Evolutionary conservation across 2,797 vertebrate genomes (phyloP), one percentile per base, ranked within the genome.

Genomic region (Brachyalestes nurse): DNA sequence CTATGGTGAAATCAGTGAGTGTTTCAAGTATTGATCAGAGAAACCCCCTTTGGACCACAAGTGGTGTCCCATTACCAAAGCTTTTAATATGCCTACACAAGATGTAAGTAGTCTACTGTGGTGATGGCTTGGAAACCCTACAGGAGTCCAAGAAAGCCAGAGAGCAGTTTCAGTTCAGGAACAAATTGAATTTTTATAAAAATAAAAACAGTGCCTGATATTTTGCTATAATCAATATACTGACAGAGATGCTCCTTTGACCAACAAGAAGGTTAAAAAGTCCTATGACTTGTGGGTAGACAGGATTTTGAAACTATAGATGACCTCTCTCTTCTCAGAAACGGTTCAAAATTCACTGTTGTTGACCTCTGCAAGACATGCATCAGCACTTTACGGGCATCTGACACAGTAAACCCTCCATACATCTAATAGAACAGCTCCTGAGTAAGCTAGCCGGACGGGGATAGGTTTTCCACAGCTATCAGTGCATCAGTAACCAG

Each of bases 401-500:
- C 83, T 86, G 84, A 84, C 83, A 86, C 21, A 71, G 40, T 66
- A 73, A 34, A 80, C 77, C 55, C 49, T 57, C 67, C 23, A 82
- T 40, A 58, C 14, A 72, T 79, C 66, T 62, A 78, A 17, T 0
- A 38, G 74, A 74, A 34, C 65, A 60, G 45, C 60, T 40, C 62
- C 53, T 42, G 28, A 62, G 21, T 67, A 72, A 82, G 65, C 21
- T 78, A 25, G 19, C 12, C 57, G 21, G 17, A 70, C 75, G 53
- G 75, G 25, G 75, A 75, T 79, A 65, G 16, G 12, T 72, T 82
- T 77, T 82, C 75, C 67, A 58, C 49, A 75, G 65, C 51, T 82
- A 67, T 74, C 61, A 53, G 70, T 25, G 62, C 34, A 62, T 65
- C 57, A 76, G 86, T 78, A 84, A 89, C 70, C 61, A 82, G 86